phyloP scores from a whole-genome alignment of 2,888 invertebrate genomes.

The Drosophila seclusa region DNA sequence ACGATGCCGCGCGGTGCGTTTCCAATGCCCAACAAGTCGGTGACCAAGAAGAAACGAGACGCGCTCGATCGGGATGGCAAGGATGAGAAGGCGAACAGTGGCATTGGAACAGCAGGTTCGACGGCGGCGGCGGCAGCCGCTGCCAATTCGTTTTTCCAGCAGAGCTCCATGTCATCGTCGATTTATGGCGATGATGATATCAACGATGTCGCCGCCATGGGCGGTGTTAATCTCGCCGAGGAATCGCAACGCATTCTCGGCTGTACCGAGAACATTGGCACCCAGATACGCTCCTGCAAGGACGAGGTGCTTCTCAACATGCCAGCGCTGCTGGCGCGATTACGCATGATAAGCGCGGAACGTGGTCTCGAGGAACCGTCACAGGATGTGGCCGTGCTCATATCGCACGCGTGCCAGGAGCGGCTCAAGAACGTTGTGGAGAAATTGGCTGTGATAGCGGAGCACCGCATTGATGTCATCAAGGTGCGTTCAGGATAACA shows the following conservation, averaged over 20 bases:
- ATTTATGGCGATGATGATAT: conserved; percentile 96
- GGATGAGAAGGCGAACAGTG: conserved; percentile 67
- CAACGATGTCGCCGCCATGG: conserved; percentile 99
- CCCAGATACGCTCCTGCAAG: conserved; percentile 95
- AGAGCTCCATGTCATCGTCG: conserved; percentile 86
- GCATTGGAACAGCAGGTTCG: conserved; percentile 48
- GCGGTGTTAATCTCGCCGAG: conserved; percentile 98
- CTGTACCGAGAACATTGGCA: conserved; percentile 94
- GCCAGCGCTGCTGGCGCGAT: conserved; percentile 90
- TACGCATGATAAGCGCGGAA: conserved; percentile 90
- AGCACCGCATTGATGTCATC: conserved; percentile 96
- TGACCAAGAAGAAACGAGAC: conserved; percentile 92
- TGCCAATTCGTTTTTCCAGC: conserved; percentile 86
- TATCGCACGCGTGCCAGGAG: conserved; percentile 98
- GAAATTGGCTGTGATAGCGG: conserved; percentile 96
- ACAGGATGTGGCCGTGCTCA: conserved; percentile 93
- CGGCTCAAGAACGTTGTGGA: conserved; percentile 95
- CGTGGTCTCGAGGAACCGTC: conserved; percentile 93
- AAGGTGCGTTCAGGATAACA: conserved; percentile 87
- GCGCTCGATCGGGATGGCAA: conserved; percentile 86
- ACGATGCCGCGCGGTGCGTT: conserved; percentile 81
- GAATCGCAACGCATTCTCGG: conserved; percentile 97
- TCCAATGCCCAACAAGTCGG: conserved; percentile 86
- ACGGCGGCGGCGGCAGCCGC: conserved; percentile 77
- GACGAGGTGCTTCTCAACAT: conserved; percentile 95